A percentile compares a stretch with the other conserved stretches of the same genome.
Evolutionary conservation across 2,888 invertebrate species (phyloP).

Genomic region (Tortrix viridana): DNA sequence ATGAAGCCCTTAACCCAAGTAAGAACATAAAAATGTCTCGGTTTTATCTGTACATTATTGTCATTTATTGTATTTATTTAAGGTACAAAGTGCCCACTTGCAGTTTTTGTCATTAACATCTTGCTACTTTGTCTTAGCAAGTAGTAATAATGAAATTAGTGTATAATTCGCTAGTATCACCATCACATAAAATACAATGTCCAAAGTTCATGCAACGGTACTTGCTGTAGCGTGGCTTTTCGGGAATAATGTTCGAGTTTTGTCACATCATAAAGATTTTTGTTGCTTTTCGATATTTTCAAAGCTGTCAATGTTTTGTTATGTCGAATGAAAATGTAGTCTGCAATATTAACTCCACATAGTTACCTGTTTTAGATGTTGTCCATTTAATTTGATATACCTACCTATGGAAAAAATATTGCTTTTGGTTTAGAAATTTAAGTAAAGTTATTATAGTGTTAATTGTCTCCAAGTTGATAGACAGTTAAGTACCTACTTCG

Average conservation of each 20-base stretch:
- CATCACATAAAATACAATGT: neutral
- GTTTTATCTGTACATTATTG: conserved; percentile 1
- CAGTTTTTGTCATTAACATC: neutral
- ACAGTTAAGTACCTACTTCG: too few relatives aligned
- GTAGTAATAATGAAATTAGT: neutral
- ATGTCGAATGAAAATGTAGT: neutral
- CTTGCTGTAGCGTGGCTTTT: neutral
- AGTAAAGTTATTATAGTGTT: too few relatives aligned
- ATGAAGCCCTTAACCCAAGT: conserved; percentile 69
- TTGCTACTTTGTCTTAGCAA: neutral
- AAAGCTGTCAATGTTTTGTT: too few relatives aligned
- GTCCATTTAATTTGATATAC: too few relatives aligned
- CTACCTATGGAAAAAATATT: too few relatives aligned
- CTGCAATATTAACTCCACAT: too few relatives aligned
- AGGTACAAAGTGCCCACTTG: neutral
- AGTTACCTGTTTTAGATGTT: too few relatives aligned
- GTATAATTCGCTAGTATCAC: neutral
- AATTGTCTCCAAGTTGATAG: too few relatives aligned
- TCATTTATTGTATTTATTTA: conserved; percentile 4
- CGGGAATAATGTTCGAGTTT: too few relatives aligned
- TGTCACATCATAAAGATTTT: too few relatives aligned
- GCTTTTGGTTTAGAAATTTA: too few relatives aligned
- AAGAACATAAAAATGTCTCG: conserved; percentile 43
- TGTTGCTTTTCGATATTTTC: neutral
- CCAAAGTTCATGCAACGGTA: conserved; percentile 48